These are phyloP conservation scores for Mallotus villosus DNA, from an alignment of 2,797 vertebrate genomes.

Conservation along the genomic window DNA sequence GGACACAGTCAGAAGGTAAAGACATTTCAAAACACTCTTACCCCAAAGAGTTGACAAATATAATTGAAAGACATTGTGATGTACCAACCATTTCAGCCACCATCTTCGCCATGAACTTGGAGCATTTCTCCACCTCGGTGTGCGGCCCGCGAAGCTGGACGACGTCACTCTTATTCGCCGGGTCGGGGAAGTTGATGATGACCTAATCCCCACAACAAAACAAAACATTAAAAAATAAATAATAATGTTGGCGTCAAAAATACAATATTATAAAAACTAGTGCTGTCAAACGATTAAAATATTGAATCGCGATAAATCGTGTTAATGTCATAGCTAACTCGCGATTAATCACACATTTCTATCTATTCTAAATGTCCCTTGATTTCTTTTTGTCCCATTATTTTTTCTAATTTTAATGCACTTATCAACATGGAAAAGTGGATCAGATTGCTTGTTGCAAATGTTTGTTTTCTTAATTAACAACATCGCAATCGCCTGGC, in stretches of 20 bases:
- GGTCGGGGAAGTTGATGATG: conserved; percentile 98
- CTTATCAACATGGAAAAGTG: no score
- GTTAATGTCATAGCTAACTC: no score
- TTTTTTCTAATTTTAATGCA: no score
- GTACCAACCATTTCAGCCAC: conserved; percentile 88
- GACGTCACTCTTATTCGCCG: conserved; percentile 93
- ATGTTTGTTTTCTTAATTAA: no score
- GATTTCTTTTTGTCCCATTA: no score
- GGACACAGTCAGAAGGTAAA: background rate
- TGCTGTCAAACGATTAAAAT: no score
- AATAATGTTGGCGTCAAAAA: no score
- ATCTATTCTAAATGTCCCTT: no score
- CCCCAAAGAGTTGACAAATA: background rate
- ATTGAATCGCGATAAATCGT: no score
- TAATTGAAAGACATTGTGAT: background rate
- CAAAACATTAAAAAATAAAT: background rate
- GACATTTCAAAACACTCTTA: background rate
- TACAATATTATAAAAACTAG: background rate
- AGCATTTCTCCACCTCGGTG: conserved; percentile 96
- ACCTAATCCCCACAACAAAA: conserved; percentile 75
- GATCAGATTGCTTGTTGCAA: no score
- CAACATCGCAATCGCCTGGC: no score
- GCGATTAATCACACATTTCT: no score
- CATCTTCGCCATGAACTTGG: conserved; percentile 97
- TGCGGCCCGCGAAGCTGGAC: conserved; percentile 95